Evolutionary conservation across 1,140 invertebrate genomes (phyloP), one percentile per base, ranked within the genome.

Genomic region (Plutomurus gul): DNA sequence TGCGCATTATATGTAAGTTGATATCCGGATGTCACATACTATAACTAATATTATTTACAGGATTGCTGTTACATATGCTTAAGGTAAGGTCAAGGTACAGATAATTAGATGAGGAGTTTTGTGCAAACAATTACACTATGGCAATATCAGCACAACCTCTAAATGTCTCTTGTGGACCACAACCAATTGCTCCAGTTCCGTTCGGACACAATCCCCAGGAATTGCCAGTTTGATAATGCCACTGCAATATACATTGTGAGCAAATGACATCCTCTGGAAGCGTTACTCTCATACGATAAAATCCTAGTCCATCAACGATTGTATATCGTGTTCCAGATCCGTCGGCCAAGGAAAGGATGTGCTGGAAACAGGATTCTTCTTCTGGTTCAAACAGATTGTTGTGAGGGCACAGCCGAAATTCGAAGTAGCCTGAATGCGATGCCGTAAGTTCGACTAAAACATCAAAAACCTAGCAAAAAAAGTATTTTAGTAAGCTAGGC

Each of bases 331-430:
- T 49, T 33, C 85, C 81, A 10, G 84, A 86, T n/a, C 88, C 88
- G 82, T 92, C 86, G 2, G 82, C 83, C 16, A 91, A 82, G 7
- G 82, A 78, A 11, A 93, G 79, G 0, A 85, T 81, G 71, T 85
- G 84, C 77, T 85, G 37, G 25, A 96, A 87, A 83, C 95, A 96
- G 0, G 91, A 88, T 84, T 95, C 91, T 0, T 89, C 91, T 20
- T 86, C 85, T 5, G 86, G 82, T 18, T 46, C 75, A 84, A 85
- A 18, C 37, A 85, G 65, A 85, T 87, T 85, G 30, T 88, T 89
- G 85, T 89, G 88, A 0, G 93, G 90, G 85, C 95, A 97, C 0
- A 95, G 84, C 74, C 92, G 89, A 86, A 97, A 96, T 85, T 96
- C 93, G 84, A 96, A 97, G 86, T 91, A 95, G 8, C 96, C 95